A percentile compares a stretch with the other conserved stretches of the same genome.
Evolutionary conservation across 2,888 invertebrate species (phyloP).

Genomic region (Polydrusus cervinus): DNA sequence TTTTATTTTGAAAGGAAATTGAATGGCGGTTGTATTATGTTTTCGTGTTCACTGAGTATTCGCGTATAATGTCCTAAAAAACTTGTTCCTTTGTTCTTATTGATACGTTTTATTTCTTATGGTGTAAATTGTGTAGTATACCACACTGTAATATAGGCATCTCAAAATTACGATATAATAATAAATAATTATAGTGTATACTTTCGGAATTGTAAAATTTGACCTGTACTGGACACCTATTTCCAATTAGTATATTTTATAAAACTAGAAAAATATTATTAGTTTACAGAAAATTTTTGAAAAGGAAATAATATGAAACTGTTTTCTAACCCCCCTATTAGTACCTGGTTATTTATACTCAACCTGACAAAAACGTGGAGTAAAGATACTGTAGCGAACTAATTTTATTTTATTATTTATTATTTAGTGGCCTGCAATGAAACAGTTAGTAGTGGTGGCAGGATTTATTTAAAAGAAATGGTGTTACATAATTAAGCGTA

Average conservation of each 20-base stretch:
- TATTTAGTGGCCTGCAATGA: too few species aligned
- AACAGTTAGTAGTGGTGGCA: too few species aligned
- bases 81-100: constrained; percentile 40
- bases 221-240: not conserved
- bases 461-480: too few species aligned
- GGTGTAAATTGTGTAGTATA: constrained; percentile 32
- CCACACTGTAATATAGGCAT: constrained; percentile 39
- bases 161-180: not conserved
- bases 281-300: not conserved
- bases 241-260: constrained; percentile 5
- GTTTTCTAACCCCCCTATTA: not conserved
- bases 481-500: too few species aligned
- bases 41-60: not conserved
- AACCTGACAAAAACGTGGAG: too few species aligned
- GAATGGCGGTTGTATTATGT: too few species aligned
- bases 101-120: constrained; percentile 20
- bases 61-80: constrained; percentile 23
- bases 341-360: too few species aligned
- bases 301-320: not conserved
- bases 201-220: constrained; percentile 18
- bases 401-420: too few species aligned
- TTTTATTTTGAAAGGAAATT: too few species aligned
- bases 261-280: not conserved
- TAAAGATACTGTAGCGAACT: too few species aligned
- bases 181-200: not conserved